Evolutionary conservation across 2,888 invertebrate genomes (phyloP), one percentile per base, ranked within the genome.

Genomic region (Meteorus cinctellus): DNA sequence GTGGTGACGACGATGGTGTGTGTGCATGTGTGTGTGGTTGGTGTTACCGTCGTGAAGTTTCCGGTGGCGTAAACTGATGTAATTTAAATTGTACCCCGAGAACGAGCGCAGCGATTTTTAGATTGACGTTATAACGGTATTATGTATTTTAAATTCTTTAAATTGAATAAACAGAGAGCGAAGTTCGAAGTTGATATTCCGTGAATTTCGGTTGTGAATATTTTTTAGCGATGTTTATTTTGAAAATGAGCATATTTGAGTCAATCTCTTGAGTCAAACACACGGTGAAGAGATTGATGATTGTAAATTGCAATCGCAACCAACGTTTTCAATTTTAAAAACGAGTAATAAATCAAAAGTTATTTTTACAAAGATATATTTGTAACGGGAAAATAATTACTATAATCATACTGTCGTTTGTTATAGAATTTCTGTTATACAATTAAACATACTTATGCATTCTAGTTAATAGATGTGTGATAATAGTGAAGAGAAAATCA

Each of bases 31-130:
- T 55, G 55, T 55, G 55, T 55, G 60, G 34, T 65, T 63, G 65
- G 59, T 76, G 66, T 72, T 76, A 72, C 71, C 60, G 71, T 76
- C 72, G 67, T 67, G 67, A 72, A 76, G 72, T 76, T 76, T 72
- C 72, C 76, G 65, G 62, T 72, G 59, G 68, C 51, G 62, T 76
- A 76, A 55, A 76, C 72, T 76, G 76, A 76, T 76, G 76, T 76
- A 76, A 76, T 76, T 76, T 76, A 72, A 76, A 76, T 76, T 76
- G 76, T 76, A 76, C 76, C 72, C 36, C 76, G 76, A 72, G 76
- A 76, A 76, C 72, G 76, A 72, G 72, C 75, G 31, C 59, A 41
- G 60, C 67, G 68, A 76, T 72, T 76, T 55, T 62, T 72, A 68
- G 67, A 76, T 76, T 62, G 70, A 70, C 62, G 31, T 51, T 48